phyloP scores from a whole-genome alignment of 2,797 vertebrate genomes.

The Chloroceryle inda region DNA sequence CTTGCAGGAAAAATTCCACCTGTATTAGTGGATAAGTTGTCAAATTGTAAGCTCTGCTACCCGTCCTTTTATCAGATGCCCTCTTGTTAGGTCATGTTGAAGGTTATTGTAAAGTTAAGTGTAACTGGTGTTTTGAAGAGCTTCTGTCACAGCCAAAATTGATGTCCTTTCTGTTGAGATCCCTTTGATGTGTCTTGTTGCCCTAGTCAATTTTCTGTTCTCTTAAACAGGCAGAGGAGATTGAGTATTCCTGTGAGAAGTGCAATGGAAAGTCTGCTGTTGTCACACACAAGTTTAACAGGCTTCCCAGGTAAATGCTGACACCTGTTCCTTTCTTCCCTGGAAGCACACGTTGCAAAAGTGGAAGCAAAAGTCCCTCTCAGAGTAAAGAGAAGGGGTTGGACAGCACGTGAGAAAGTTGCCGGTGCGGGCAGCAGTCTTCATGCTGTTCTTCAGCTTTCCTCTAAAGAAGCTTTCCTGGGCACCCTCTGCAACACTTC shows the following conservation, averaged over 20 bases:
- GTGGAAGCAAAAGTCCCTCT: not conserved
- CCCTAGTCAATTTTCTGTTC: not conserved
- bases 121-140: not conserved
- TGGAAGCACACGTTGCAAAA: not conserved
- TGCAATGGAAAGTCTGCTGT: conserved; percentile 93
- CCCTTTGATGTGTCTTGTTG: conserved; percentile 3
- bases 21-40: not conserved
- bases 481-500: not conserved
- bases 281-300: conserved; percentile 96
- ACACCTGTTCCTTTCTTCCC: not conserved
- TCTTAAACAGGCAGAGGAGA: conserved; percentile 92
- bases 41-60: not conserved
- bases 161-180: not conserved
- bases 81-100: not conserved
- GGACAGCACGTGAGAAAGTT: not conserved
- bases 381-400: not conserved
- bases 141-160: not conserved
- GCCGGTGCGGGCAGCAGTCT: not conserved
- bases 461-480: not conserved
- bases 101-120: not conserved
- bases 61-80: not conserved
- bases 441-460: not conserved
- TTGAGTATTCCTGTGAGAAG: conserved; percentile 98
- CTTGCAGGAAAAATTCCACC: not conserved
- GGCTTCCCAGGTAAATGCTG: conserved; percentile 89